Evolutionary conservation across 2,888 invertebrate species (phyloP).

Genomic region (Trichopoda pennipes): DNA sequence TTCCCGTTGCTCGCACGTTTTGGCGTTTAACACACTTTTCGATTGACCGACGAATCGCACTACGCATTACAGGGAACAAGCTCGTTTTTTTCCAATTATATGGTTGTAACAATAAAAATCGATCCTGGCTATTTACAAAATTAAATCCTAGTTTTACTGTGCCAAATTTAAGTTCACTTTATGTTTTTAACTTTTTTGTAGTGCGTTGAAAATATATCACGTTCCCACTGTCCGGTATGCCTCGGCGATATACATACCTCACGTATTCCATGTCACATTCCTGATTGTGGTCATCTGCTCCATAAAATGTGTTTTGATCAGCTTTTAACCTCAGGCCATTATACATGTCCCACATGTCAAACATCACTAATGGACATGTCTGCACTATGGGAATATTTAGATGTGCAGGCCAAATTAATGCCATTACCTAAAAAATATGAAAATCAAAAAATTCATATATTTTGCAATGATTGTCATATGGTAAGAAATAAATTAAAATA

Average conservation of each 20-base stretch:
- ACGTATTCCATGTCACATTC: conserved; percentile 93
- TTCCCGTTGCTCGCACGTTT: too few relatives aligned
- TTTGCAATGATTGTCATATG: conserved; percentile 96
- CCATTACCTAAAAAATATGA: conserved; percentile 93
- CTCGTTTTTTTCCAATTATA: too few relatives aligned
- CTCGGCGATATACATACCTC: conserved; percentile 95
- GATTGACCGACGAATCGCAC: too few relatives aligned
- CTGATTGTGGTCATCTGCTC: conserved; percentile 92
- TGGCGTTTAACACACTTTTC: too few relatives aligned
- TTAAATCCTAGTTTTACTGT: too few relatives aligned
- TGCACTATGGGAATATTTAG: conserved; percentile 87
- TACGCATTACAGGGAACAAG: too few relatives aligned
- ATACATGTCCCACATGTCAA: conserved; percentile 94
- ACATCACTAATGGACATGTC: conserved; percentile 94
- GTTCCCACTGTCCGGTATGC: conserved; percentile 94
- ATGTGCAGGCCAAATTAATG: conserved; percentile 90
- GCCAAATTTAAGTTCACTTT: too few relatives aligned
- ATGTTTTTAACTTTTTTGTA: conserved; percentile 78
- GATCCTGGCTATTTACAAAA: too few relatives aligned
- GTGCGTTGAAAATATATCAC: conserved; percentile 95
- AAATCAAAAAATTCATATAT: conserved; percentile 89
- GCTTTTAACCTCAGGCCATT: conserved; percentile 87
- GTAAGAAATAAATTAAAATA: conserved; percentile 80
- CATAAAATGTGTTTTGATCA: conserved; percentile 93
- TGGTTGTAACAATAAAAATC: too few relatives aligned